Evolutionary conservation across 2,113 vertebrate species (phyloP).

Genomic region (Spheniscus mendiculus): DNA sequence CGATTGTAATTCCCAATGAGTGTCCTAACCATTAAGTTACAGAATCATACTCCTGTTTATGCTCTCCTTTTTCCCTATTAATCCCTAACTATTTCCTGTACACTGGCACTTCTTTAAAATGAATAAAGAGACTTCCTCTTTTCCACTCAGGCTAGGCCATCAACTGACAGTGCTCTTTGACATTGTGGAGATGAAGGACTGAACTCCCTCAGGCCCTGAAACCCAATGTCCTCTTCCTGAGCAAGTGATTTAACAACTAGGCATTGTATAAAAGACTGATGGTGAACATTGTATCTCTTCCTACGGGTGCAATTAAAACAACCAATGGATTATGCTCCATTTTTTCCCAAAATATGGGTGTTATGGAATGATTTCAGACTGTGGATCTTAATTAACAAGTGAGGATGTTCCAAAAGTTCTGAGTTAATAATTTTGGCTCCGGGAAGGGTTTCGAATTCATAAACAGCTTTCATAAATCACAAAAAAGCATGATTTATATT

Average conservation of each 20-base stretch:
- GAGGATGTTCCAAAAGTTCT: neutral
- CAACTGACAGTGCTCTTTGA: neutral
- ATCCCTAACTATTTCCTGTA: neutral
- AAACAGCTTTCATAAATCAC: neutral
- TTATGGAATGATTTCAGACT: neutral
- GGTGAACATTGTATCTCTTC: neutral
- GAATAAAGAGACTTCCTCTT: neutral
- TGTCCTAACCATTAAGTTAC: neutral
- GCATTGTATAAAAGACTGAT: neutral
- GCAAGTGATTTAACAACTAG: neutral
- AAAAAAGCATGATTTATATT: neutral
- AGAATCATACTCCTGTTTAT: neutral
- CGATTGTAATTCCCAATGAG: neutral
- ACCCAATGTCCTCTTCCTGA: neutral
- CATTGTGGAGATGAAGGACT: neutral
- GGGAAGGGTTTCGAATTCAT: neutral
- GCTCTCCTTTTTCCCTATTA: neutral
- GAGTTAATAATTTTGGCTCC: neutral
- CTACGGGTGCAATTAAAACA: neutral
- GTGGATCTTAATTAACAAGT: neutral
- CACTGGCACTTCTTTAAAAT: neutral
- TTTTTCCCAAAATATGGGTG: neutral
- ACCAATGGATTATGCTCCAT: neutral
- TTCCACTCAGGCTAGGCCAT: neutral
- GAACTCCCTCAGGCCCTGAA: neutral